Conservation (phyloP, 1,140 invertebrate species). For the Rhizoglyphus robini region DNA sequence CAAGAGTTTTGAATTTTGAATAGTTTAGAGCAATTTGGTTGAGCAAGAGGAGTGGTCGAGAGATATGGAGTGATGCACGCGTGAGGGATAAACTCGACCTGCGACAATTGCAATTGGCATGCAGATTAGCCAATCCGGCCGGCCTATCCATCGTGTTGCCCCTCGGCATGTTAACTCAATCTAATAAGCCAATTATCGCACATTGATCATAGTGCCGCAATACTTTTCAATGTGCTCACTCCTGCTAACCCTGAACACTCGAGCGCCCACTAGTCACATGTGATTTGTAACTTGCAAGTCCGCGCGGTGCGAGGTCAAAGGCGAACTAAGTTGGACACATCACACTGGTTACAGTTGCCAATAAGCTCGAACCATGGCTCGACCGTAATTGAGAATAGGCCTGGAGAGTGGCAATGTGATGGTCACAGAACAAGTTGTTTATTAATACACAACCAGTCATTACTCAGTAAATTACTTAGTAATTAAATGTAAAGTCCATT, state of each 20-base stretch:
- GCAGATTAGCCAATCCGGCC: too few relatives aligned
- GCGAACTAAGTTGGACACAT: too few relatives aligned
- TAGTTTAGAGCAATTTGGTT: background rate
- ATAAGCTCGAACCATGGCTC: background rate
- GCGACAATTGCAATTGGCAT: slow-evolving; percentile 4
- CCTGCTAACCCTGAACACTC: background rate
- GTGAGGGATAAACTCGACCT: background rate
- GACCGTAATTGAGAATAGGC: background rate
- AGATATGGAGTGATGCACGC: background rate
- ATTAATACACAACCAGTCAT: background rate
- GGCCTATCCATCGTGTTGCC: background rate
- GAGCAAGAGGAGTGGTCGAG: background rate
- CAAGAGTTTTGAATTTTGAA: background rate
- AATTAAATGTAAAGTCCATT: too few relatives aligned
- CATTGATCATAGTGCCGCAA: too few relatives aligned
- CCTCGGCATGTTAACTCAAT: background rate
- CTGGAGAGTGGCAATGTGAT: background rate
- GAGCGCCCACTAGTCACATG: too few relatives aligned
- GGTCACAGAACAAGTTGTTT: background rate
- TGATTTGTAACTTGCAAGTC: background rate
- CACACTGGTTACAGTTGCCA: background rate
- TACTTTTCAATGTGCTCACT: too few relatives aligned
- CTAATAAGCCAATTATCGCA: background rate
- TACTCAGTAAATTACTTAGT: background rate
- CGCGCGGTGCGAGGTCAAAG: too few relatives aligned